Conservation (phyloP, 2,888 invertebrate species). For the Branchipolynoe longqiensis region DNA sequence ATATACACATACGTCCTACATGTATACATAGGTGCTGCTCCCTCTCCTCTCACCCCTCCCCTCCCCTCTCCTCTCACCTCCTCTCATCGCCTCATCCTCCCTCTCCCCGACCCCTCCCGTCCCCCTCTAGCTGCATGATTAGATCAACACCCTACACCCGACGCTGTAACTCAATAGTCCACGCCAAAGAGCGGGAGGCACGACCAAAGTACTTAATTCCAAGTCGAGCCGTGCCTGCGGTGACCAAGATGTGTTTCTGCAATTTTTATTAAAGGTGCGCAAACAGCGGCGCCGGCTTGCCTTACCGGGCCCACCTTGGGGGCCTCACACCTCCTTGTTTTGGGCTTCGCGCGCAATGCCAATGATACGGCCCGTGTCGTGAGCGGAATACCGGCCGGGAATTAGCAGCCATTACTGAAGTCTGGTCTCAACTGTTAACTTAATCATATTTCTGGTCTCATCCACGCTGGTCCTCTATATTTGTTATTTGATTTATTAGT, state of each 20-base stretch:
- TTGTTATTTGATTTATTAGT: no score
- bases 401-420: not conserved
- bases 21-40: no score
- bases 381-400: constrained; percentile 17
- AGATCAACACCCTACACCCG: no score
- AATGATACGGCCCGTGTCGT: not conserved
- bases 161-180: constrained; percentile 37
- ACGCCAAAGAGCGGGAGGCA: constrained; percentile 10
- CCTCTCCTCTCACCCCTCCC: no score
- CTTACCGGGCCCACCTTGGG: constrained; percentile 32
- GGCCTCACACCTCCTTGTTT: constrained; percentile 50
- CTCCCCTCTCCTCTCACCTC: no score
- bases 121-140: no score
- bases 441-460: constrained; percentile 55
- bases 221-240: not conserved
- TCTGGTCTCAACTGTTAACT: constrained; percentile 1
- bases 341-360: not conserved
- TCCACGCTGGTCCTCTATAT: not conserved
- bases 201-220: constrained; percentile 34
- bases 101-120: no score
- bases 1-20: no score
- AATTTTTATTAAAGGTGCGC: constrained; percentile 42
- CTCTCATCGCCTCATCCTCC: no score
- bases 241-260: constrained; percentile 51
- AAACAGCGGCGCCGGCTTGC: constrained; percentile 31